Base-by-base conservation (phyloP, 2,888 invertebrate species). In the Dicycla oo region DNA sequence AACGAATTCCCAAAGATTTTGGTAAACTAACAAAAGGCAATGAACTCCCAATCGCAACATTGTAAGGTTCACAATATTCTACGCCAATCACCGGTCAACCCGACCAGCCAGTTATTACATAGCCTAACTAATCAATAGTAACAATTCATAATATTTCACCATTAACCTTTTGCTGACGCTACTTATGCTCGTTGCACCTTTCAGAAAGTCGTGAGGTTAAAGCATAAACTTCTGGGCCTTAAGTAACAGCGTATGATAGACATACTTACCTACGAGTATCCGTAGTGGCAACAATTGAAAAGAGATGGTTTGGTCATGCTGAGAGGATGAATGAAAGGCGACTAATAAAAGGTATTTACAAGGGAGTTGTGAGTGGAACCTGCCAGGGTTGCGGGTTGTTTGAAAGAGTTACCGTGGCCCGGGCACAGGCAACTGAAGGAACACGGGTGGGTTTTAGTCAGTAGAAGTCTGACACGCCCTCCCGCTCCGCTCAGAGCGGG, bases 161-260 rank as follows among this genome's bases (percentile, higher is more conserved):
- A 80, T 49, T 77, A 77, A 80, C 80, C 80, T 75, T 82, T 82
- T 65, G 43, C 71, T 62, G 56, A 38, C 43, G 66, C 61, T 65
- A 18, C 63, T 68, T 53, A 47, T 54, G 56, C 40, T 54, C 5
- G 61, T 67, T 64, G 77, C 71, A 79, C 78, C 75, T 78, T 73
- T 76, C 58, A 7, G 53, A 73, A 62, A 81, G 73, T 80, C 71
- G 73, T 73, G 73, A 71, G 75, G 65, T 80, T 68, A 65, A 43
- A 26, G 10, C 53, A 43, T 77, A 60, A 65, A 73, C 45, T 51
- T 57, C 60, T 75, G 23, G 54, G 47, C 53, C n/a, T 56, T 69
- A 58, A 74, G 54, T 78, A 73, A 64, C 51, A 79, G 57, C 62
- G 30, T 26, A 34, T 49, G 15, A 43, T n/a, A n/a, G n/a, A n/a